Evolutionary conservation across 2,113 vertebrate genomes (phyloP).

Genomic region (Pluvialis apricaria): DNA sequence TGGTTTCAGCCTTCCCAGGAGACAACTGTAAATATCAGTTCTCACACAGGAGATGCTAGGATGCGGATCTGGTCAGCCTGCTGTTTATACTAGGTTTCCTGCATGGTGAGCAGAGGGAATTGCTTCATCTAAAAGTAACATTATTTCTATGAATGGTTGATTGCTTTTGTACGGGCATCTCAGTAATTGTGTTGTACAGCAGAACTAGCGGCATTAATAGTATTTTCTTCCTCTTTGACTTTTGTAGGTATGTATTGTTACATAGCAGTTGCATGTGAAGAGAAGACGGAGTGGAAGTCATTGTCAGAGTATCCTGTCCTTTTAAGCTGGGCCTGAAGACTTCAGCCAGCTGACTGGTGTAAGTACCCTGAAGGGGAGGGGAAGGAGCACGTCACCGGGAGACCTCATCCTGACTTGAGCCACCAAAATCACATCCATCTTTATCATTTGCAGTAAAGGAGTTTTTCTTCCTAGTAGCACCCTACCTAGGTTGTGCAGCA

Average conservation of each 20-base stretch:
- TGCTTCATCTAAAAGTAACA: not conserved
- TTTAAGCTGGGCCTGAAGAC: not conserved
- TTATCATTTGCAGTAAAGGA: not conserved
- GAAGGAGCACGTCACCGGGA: not conserved
- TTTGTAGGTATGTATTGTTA: slow-evolving; percentile 46
- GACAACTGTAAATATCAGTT: not conserved
- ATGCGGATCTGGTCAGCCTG: not conserved
- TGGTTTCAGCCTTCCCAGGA: slow-evolving; percentile 8
- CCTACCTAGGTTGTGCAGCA: not conserved
- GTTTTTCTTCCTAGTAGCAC: not conserved
- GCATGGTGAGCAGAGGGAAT: not conserved
- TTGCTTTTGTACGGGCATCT: not conserved
- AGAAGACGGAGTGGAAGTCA: not conserved
- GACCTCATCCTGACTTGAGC: not conserved
- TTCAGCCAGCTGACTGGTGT: not conserved
- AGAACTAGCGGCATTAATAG: not conserved
- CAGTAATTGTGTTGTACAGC: not conserved
- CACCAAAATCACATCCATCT: not conserved
- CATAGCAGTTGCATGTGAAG: not conserved
- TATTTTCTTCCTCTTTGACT: not conserved
- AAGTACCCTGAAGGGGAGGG: not conserved
- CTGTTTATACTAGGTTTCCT: not conserved
- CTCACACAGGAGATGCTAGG: not conserved
- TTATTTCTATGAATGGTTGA: not conserved
- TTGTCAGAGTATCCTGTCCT: not conserved